Evolutionary conservation across 2,888 invertebrate species (phyloP), one percentile per base, ranked within the genome.

Genomic region (Sicus ferrugineus): DNA sequence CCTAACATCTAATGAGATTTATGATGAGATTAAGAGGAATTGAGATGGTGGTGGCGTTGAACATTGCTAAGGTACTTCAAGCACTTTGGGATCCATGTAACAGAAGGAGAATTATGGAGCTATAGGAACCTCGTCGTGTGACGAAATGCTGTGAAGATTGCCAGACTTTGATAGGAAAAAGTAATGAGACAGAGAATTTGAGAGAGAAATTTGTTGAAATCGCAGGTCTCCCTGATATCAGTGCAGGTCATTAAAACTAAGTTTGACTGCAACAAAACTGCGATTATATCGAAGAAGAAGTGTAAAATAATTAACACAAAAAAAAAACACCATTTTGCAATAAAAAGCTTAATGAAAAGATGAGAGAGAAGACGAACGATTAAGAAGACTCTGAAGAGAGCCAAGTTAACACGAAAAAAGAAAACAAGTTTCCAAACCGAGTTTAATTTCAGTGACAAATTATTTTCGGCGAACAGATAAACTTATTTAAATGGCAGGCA

Each of bases 401-500:
- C 4, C 11, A 42, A 34, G n/a, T 34, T 34, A 34, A 34, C 14
- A 34, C 14, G 14, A 9, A 34, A 34, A 34, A 34, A 2, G 2
- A 7, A 7, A 34, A 34, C 34, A 34, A 7, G 14, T 42, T 42
- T 42, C 11, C 2, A 1, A 1, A 34, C 34, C 7, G 14, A 34
- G 14, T 14, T 9, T 14, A 34, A 9, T 34, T 34, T 14, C 19
- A 59, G 59, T 34, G 59, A 59, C 59, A 59, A 59, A 59, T 59
- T 59, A 59, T 59, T 59, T n/a, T 21, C 34, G 31, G 19, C 34
- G 34, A 34, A 59, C 31, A 59, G 34, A 30, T 19, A 59, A 59
- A 59, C 21, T 19, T 30, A 38, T 30, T 59, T 59, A 59, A 59
- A 59, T 59, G 56, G 28, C 56, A 54, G 26, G 26, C 9, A 56